phyloP scores from a whole-genome alignment of 2,797 vertebrate genomes.

The Siniperca undulata region DNA sequence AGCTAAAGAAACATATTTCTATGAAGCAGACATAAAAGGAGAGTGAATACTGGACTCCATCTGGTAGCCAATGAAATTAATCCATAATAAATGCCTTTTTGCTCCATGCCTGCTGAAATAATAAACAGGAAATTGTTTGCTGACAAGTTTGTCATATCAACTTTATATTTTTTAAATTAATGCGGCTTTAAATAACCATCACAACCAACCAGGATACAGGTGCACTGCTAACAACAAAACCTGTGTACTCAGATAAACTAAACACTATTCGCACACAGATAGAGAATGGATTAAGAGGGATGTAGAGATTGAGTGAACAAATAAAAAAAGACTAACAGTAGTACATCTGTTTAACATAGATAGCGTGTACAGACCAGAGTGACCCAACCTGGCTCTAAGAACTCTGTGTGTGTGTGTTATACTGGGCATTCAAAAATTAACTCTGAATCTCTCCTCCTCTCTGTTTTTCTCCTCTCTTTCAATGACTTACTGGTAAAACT shows the following conservation, averaged over 20 bases:
- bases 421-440: conserved; percentile 6
- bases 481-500: conserved; percentile 1
- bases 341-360: conserved; percentile 70
- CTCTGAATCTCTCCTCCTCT: conserved; percentile 10
- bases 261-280: conserved; percentile 34
- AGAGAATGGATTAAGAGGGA: conserved; percentile 61
- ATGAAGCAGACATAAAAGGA: too few relatives aligned
- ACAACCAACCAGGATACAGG: background rate
- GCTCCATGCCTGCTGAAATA: background rate
- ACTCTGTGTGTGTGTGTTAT: conserved; percentile 13
- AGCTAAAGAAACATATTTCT: too few relatives aligned
- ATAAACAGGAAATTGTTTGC: background rate
- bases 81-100: background rate
- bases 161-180: too few relatives aligned
- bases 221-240: background rate
- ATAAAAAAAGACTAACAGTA: conserved; percentile 57
- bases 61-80: background rate
- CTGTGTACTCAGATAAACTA: conserved; percentile 12
- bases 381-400: conserved; percentile 60
- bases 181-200: background rate
- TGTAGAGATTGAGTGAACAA: conserved; percentile 61
- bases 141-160: background rate
- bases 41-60: too few relatives aligned
- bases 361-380: conserved; percentile 47
- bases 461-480: conserved; percentile 3